These are phyloP conservation scores for Hyles vespertilio DNA, from an alignment of 1,140 invertebrate species.

Conservation along the genomic window DNA sequence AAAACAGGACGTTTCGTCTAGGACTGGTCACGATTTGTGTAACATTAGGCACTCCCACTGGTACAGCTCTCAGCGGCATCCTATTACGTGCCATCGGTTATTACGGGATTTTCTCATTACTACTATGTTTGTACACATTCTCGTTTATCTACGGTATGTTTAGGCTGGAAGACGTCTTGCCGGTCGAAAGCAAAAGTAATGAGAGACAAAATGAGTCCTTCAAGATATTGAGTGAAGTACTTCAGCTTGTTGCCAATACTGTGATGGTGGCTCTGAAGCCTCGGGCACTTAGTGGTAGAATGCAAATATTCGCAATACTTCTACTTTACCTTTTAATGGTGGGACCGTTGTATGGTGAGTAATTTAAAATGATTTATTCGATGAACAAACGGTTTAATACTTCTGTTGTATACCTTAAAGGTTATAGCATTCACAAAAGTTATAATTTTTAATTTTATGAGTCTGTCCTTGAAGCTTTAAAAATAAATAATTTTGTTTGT, in stretches of 20 bases:
- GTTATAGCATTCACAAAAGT: too few relatives aligned
- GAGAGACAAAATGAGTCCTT: conserved; percentile 25
- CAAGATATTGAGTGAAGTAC: conserved; percentile 43
- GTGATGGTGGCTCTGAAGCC: conserved; percentile 67
- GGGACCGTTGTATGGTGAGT: conserved; percentile 74
- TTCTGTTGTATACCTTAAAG: too few relatives aligned
- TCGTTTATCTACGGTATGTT: conserved; percentile 57
- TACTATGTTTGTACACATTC: conserved; percentile 43
- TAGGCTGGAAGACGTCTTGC: conserved; percentile 54
- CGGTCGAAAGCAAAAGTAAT: conserved; percentile 21
- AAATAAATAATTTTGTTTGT: too few relatives aligned
- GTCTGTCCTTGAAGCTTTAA: too few relatives aligned
- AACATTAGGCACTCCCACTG: conserved; percentile 64
- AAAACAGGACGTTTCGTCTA: conserved; percentile 77
- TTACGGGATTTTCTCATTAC: conserved; percentile 62
- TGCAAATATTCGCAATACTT: conserved; percentile 64
- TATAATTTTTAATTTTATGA: too few relatives aligned
- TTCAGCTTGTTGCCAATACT: conserved; percentile 66
- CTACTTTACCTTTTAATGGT: conserved; percentile 70
- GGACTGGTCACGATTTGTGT: conserved; percentile 73
- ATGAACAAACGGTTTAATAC: too few relatives aligned
- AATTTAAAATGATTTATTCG: conserved; percentile 1
- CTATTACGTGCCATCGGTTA: conserved; percentile 51
- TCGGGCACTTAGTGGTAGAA: conserved; percentile 52
- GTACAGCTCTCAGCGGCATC: conserved; percentile 64